Base-by-base conservation (phyloP, 2,113 vertebrate species). In the Poeciliopsis occidentalis region DNA sequence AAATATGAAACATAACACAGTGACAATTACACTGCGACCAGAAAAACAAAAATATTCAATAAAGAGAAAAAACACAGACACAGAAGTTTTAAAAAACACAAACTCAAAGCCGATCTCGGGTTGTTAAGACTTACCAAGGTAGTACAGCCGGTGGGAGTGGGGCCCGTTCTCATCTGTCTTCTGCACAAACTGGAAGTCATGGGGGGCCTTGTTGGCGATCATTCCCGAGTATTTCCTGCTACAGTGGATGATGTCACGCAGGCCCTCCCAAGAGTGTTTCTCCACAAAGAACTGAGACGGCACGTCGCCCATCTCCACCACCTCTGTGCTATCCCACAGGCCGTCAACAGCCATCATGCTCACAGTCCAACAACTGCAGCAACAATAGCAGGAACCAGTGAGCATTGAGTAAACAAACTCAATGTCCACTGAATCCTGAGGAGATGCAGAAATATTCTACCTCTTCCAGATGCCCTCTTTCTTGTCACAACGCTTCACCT, bases 131-230 rank as follows among this genome's bases (percentile, higher is more conserved):
- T 94, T 86, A 99, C 98, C 98, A 24, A 99, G 94, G 92, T 98
- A 99, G 81, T 99, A 99, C 47, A 99, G 94, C 66, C 97, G 97
- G 65, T 99, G 97, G 0, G 98, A 99, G 84, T 98, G 97, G 10
- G 97, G 96, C 60, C 97, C 95, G 0, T 95, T 95, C 71, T 98
- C 97, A 8, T 99, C 96, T 0, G 93, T 95, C 87, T 97, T 98
- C 91, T 95, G 96, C 80, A 98, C 97, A n/a, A 99, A 99, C 93
- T 97, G 97, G 92, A 98, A 99, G 91, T 99, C 98, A 26, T 99
- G 97, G 0, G 98, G 98, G 17, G 97, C 98, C 93, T 99, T 99
- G 94, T 96, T 99, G 76, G 96, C 94, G 10, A 98, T 95, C 92
- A 98, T 96, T 73, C 97, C 97, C 0, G 97, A 98, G 83, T 97